Base-by-base conservation (phyloP, 2,797 vertebrate species). In the Zalophus californianus region DNA sequence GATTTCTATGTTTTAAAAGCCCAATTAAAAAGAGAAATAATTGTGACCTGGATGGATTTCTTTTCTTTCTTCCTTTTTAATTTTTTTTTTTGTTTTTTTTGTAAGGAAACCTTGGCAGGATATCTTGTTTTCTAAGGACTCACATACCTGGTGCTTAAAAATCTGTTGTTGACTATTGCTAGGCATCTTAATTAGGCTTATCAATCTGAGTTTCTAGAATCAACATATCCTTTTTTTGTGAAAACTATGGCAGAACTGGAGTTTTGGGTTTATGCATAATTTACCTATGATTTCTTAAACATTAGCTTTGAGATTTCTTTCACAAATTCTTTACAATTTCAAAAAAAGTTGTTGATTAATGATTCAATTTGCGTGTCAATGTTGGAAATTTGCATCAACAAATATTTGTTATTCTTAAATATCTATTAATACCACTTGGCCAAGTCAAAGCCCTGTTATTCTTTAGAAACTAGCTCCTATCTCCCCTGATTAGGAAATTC, bases 1-100 rank as follows among this genome's bases (percentile, higher is more conserved):
- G 23, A 84, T 90, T 5, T 73, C 56, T 73, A 78, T 13, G 20
- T 78, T 95, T 91, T 54, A 62, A 97, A 93, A 93, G 48, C 60
- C 29, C 10, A 88, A 41, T 88, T 77, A 27, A 72, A 54, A 86
- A 38, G 14, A 72, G 25, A 87, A 83, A 77, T 70, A 44, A 77
- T 54, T 93, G 86, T 86, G 2, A 79, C 0, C 10, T 52, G 50
- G 88, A 85, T 56, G 44, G 35, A 52, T 83, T 87, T 50, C 5
- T 85, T 70, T 70, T 10, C 3, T 56, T 2, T 92, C 7, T 23
- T 80, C 52, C n/a, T 27, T n/a, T 88, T 27, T 2, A 48, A 29
- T 41, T 48, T 75, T 48, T 14, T 73, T 60, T 25, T 35, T 12
- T 75, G 25, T 3, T 5, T 38, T 29, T 77, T 70, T 86, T 64